Evolutionary conservation across 2,797 vertebrate genomes (phyloP).

Genomic region (Pseudopleuronectes americanus): DNA sequence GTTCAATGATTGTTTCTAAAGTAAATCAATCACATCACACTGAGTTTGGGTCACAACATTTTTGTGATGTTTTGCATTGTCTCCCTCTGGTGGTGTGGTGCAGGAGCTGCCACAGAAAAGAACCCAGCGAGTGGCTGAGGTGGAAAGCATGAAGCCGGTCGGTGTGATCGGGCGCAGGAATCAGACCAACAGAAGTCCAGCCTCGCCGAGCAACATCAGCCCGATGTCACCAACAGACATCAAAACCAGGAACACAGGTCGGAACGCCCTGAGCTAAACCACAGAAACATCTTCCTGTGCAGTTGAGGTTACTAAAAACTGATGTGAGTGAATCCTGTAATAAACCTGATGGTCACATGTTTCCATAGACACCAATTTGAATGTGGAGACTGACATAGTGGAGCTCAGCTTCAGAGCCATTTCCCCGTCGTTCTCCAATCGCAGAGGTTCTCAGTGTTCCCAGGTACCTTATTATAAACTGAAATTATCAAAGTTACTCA

Average conservation of each 20-base stretch:
- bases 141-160: conserved; percentile 56
- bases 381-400: conserved; percentile 51
- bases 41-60: not conserved
- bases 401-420: conserved; percentile 72
- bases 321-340: not conserved
- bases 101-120: conserved; percentile 89
- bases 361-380: conserved; percentile 78
- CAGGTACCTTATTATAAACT: conserved; percentile 65
- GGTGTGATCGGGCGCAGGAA: conserved; percentile 77
- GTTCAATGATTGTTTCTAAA: too few species aligned
- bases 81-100: conserved; percentile 18
- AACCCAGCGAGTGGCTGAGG: conserved; percentile 49
- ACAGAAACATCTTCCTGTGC: too few species aligned
- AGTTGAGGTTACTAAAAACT: too few species aligned
- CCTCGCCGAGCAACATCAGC: conserved; percentile 51
- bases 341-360: not conserved
- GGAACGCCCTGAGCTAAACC: conserved; percentile 4
- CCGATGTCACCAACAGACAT: conserved; percentile 53
- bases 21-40: not conserved
- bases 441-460: conserved; percentile 76
- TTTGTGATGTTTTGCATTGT: not conserved
- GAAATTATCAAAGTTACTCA: too few species aligned
- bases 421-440: conserved; percentile 73
- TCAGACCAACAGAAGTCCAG: conserved; percentile 35
- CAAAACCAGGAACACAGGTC: conserved; percentile 89